These are phyloP conservation scores for Merodon equestris DNA, from an alignment of 2,888 invertebrate species.

Conservation along the genomic window DNA sequence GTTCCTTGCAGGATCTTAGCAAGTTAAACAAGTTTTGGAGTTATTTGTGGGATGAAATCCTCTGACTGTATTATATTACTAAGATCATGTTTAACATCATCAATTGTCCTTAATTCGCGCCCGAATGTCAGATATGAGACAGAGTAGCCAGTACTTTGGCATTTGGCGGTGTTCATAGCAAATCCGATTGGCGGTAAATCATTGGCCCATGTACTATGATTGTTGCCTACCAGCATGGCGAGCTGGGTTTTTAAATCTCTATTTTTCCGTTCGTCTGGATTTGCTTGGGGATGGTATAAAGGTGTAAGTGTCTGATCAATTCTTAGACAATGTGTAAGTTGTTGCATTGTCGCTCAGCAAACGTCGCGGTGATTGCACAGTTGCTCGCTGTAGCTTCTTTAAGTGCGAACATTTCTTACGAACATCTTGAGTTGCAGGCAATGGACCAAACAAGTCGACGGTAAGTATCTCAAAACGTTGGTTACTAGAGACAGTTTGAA, in stretches of 20 bases:
- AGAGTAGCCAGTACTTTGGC: no score
- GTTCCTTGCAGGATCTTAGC: no score
- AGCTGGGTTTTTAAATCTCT: neutral
- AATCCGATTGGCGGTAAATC: no score
- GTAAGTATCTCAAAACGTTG: neutral
- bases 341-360: no score
- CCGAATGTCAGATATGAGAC: no score
- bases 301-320: slow-evolving; percentile 22
- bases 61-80: no score
- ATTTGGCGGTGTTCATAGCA: no score
- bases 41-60: no score
- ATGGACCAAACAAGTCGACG: neutral
- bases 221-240: neutral
- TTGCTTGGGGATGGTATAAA: slow-evolving; percentile 59
- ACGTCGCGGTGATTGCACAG: neutral
- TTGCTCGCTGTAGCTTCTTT: neutral
- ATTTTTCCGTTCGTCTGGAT: slow-evolving; percentile 56
- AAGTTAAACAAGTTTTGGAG: no score
- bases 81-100: no score
- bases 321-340: neutral
- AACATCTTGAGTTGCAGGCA: neutral
- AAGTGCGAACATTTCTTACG: neutral
- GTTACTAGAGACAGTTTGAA: neutral
- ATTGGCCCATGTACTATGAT: neutral
- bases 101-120: no score